These are phyloP conservation scores for Pyrgus malvae DNA, from an alignment of 2,888 invertebrate genomes.

Conservation along the genomic window DNA sequence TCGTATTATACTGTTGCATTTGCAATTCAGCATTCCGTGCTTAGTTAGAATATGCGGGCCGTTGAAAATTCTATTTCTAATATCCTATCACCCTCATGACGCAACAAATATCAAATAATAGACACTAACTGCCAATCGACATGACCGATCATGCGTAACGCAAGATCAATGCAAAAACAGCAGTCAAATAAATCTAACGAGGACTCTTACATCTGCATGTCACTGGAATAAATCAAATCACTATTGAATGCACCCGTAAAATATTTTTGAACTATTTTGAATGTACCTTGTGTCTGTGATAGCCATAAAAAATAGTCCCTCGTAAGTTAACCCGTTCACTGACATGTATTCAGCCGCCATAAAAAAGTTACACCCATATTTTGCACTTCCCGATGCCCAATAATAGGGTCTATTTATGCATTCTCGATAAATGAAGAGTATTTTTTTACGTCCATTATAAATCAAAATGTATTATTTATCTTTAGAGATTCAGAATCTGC, in stretches of 20 bases:
- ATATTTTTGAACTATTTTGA: conserved; percentile 80
- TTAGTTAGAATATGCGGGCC: conserved; percentile 1
- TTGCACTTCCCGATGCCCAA: conserved; percentile 79
- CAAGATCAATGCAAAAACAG: conserved; percentile 72
- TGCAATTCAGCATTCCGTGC: conserved; percentile 4
- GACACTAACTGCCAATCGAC: conserved; percentile 76
- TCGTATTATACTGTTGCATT: conserved; percentile 23
- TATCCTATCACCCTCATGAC: conserved; percentile 43
- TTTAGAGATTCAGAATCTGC: conserved; percentile 80
- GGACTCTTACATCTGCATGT: conserved; percentile 79
- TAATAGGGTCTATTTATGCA: conserved; percentile 82
- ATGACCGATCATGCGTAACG: conserved; percentile 77
- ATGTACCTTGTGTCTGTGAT: conserved; percentile 57
- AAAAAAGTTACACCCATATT: conserved; percentile 82
- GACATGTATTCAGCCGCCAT: conserved; percentile 72
- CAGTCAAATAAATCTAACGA: conserved; percentile 81
- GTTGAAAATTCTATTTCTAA: conserved; percentile 7
- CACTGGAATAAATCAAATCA: conserved; percentile 81
- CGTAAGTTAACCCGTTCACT: conserved; percentile 77
- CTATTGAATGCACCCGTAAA: conserved; percentile 78
- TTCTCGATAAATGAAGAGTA: conserved; percentile 80
- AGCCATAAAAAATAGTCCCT: conserved; percentile 63
- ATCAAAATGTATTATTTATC: conserved; percentile 83
- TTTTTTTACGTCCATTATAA: conserved; percentile 80
- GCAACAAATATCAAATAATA: conserved; percentile 50